A percentile compares a stretch with the other conserved stretches of the same genome.
Evolutionary conservation across 2,797 vertebrate species (phyloP).

Genomic region (Malurus leucopterus): DNA sequence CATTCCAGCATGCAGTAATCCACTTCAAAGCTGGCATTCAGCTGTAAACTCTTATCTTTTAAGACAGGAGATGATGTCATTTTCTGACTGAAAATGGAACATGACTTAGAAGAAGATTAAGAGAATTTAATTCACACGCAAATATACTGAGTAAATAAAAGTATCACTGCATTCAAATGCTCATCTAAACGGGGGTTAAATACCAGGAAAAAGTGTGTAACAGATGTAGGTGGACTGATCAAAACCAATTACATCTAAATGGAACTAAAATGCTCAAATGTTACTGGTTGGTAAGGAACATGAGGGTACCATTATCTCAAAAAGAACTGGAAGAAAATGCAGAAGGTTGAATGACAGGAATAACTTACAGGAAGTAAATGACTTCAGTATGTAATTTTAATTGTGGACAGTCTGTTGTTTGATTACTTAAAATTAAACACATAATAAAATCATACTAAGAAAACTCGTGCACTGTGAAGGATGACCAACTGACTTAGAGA

Average conservation of each 20-base stretch:
- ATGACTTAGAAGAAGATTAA: background rate
- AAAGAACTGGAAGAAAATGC: background rate
- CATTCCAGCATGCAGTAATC: background rate
- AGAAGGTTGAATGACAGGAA: background rate
- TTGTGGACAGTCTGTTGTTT: background rate
- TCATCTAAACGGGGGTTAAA: background rate
- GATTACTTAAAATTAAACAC: background rate
- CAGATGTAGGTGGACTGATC: background rate
- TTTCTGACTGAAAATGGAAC: background rate
- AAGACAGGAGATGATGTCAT: background rate
- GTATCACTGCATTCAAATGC: background rate
- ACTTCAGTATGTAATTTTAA: background rate
- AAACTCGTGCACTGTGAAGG: background rate
- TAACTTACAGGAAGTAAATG: background rate
- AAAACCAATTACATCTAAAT: background rate
- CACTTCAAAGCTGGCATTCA: background rate
- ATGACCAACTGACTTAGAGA: background rate
- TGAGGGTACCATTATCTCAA: background rate
- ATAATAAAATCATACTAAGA: background rate
- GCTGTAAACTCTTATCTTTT: background rate
- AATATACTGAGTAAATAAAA: background rate
- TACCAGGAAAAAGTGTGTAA: background rate
- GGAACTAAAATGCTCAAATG: background rate
- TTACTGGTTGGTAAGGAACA: background rate
- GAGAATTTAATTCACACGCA: background rate